phyloP scores from a whole-genome alignment of 2,113 vertebrate genomes.

The Tichodroma muraria region DNA sequence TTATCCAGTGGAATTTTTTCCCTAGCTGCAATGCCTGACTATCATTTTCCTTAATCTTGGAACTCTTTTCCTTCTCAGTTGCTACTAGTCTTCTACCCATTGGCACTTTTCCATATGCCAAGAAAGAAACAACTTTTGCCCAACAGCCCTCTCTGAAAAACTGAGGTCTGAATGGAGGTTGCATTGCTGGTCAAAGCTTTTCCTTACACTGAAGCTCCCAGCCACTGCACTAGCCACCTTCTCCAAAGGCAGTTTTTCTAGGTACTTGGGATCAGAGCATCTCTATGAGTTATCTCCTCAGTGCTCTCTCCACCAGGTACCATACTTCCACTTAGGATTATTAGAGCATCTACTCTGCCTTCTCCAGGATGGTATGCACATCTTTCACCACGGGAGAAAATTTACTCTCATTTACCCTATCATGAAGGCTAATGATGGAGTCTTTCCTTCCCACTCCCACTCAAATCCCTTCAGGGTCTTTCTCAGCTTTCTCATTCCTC shows the following conservation, averaged over 20 bases:
- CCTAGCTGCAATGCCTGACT: not conserved
- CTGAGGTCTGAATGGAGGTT: not conserved
- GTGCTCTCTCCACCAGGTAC: not conserved
- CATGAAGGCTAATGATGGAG: not conserved
- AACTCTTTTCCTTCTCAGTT: not conserved
- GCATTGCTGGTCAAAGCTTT: not conserved
- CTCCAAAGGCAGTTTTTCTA: not conserved
- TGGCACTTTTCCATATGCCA: not conserved
- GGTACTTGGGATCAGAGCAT: not conserved
- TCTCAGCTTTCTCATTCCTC: constrained; percentile 7
- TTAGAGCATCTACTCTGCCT: not conserved
- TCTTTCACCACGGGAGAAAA: not conserved
- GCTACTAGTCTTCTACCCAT: not conserved
- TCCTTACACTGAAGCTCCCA: not conserved
- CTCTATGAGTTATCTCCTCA: not conserved
- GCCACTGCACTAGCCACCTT: not conserved
- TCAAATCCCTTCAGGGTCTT: constrained; percentile 33
- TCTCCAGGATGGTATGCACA: not conserved
- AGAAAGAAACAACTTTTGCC: not conserved
- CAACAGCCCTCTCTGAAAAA: not conserved
- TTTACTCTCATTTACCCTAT: not conserved
- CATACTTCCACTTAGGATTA: not conserved
- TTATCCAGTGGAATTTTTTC: not conserved
- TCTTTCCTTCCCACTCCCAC: constrained; percentile 26
- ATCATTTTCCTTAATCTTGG: not conserved